Percentiles rank a stretch among this genome's conserved stretches.
phyloP scores from a whole-genome alignment of 2,888 invertebrate genomes.

The Taphrorychus bicolor region DNA sequence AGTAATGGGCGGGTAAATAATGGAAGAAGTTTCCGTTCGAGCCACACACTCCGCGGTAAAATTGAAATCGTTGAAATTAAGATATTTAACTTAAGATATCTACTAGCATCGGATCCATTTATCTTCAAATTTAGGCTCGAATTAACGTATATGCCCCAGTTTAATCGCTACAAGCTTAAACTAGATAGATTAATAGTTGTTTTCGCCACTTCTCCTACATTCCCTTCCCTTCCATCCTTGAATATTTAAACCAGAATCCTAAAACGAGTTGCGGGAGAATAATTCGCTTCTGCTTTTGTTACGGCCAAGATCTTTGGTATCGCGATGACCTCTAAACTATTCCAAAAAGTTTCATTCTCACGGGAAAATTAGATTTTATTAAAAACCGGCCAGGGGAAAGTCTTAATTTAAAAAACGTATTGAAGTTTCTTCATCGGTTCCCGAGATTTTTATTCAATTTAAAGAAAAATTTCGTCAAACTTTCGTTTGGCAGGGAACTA shows the following conservation, averaged over 20 bases:
- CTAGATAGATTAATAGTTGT: slow-evolving; percentile 12
- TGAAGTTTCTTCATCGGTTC: not conserved
- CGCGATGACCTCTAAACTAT: not conserved
- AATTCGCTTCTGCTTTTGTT: not conserved
- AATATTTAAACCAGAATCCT: slow-evolving; percentile 9
- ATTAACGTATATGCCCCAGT: not conserved
- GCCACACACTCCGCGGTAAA: not conserved
- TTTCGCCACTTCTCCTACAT: not conserved
- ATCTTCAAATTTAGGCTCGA: not conserved
- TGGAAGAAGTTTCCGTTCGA: not conserved
- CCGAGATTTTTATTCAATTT: not conserved
- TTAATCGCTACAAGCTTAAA: slow-evolving; percentile 3
- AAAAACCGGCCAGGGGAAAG: not conserved
- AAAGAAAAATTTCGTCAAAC: not conserved
- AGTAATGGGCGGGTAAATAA: slow-evolving; percentile 8
- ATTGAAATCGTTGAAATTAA: not conserved
- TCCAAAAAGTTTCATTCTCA: not conserved
- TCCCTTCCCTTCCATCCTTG: not conserved
- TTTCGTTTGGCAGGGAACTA: not conserved
- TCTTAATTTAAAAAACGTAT: not conserved
- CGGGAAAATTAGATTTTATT: not conserved
- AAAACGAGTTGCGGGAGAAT: not conserved
- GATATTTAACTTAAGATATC: not conserved
- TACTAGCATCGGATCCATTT: not conserved
- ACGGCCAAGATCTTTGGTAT: not conserved